Conservation (phyloP, 1,140 invertebrate genomes). For the Acromyrmex charruanus region DNA sequence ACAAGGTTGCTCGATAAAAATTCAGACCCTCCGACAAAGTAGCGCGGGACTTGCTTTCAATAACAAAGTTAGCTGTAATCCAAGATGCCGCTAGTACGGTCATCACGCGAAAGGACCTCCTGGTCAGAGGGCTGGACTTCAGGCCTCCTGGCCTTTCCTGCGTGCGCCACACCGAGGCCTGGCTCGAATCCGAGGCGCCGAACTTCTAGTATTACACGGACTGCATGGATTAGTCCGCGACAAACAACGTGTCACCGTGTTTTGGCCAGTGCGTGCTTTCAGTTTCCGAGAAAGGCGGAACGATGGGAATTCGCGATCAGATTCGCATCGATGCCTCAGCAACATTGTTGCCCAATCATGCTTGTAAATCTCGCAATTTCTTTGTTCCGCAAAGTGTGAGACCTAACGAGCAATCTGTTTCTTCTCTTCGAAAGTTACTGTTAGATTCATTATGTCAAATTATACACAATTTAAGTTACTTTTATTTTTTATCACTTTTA, state of each 20-base stretch:
- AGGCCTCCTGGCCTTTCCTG: slow-evolving; percentile 3
- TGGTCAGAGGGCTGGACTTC: slow-evolving; percentile 6
- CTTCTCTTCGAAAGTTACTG: neutral
- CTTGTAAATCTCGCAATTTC: slow-evolving; percentile 32
- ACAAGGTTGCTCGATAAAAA: slow-evolving; percentile 51
- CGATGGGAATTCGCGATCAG: slow-evolving; percentile 12
- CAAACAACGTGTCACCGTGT: slow-evolving; percentile 59
- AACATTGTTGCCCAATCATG: slow-evolving; percentile 44
- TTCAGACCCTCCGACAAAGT: slow-evolving; percentile 45
- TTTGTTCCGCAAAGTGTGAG: slow-evolving; percentile 20
- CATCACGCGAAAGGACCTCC: slow-evolving; percentile 41
- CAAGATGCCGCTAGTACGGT: slow-evolving; percentile 49
- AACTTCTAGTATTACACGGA: slow-evolving; percentile 69
- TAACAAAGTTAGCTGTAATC: slow-evolving; percentile 63
- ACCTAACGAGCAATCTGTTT: slow-evolving; percentile 4
- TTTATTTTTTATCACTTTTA: no score
- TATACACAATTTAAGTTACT: no score
- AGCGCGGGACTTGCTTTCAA: slow-evolving; percentile 40
- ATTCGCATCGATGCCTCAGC: slow-evolving; percentile 33
- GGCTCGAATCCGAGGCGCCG: slow-evolving; percentile 27
- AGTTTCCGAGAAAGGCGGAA: slow-evolving; percentile 46
- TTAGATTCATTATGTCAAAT: no score
- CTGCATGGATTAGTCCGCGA: slow-evolving; percentile 32
- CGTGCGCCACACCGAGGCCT: neutral
- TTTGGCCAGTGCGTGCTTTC: slow-evolving; percentile 36